phyloP scores from a whole-genome alignment of 2,797 vertebrate species.

The Thalassophryne amazonica region DNA sequence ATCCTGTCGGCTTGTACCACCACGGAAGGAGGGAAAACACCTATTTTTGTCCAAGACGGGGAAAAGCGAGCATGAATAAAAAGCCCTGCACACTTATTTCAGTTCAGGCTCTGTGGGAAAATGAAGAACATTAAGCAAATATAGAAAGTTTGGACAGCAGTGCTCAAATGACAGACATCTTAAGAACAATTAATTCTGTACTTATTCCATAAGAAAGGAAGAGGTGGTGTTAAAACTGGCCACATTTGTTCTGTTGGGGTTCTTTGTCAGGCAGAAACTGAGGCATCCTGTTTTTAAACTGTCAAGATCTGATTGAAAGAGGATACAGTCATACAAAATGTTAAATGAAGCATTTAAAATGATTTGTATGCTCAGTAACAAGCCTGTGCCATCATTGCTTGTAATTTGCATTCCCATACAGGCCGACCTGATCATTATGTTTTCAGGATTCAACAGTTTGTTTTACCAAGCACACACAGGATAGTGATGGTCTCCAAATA shows the following conservation, averaged over 20 bases:
- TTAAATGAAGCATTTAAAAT: conserved; percentile 2
- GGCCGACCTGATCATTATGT: background rate
- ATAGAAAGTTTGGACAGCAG: conserved; percentile 30
- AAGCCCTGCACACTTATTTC: conserved; percentile 22
- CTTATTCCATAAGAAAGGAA: conserved; percentile 36
- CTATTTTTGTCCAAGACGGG: conserved; percentile 68
- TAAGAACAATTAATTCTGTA: conserved; percentile 28
- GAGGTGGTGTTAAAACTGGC: conserved; percentile 2
- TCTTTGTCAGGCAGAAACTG: conserved; percentile 17
- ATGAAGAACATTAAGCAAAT: conserved; percentile 20
- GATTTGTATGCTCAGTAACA: conserved; percentile 20
- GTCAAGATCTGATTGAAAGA: background rate
- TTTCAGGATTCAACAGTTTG: background rate
- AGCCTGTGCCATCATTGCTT: conserved; percentile 7
- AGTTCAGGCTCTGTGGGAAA: conserved; percentile 30
- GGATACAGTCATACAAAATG: conserved; percentile 7
- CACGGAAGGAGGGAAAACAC: conserved; percentile 49
- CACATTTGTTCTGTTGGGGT: conserved; percentile 7
- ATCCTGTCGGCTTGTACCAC: conserved; percentile 25
- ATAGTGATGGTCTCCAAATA: conserved; percentile 12
- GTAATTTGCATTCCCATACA: background rate
- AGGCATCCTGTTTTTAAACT: conserved; percentile 30
- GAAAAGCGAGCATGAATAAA: conserved; percentile 48
- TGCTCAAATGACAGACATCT: conserved; percentile 46
- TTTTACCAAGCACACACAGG: conserved; percentile 8